Base-by-base conservation (phyloP, 2,888 invertebrate species). In the Disparrhopalites patrizii region DNA sequence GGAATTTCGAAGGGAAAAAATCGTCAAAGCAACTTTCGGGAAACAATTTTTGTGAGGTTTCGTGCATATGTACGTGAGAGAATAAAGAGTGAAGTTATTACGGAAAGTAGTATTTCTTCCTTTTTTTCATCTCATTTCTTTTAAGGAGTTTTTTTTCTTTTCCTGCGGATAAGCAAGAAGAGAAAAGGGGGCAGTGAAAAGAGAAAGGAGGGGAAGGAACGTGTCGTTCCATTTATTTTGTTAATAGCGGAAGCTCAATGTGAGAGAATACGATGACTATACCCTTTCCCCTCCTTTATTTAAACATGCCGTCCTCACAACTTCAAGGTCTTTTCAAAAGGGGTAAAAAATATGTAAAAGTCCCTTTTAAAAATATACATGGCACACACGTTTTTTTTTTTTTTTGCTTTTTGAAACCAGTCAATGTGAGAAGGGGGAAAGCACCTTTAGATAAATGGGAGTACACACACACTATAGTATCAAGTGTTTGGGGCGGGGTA, bases 181-280 rank as follows among this genome's bases (percentile, higher is more conserved):
- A 33, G 31, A 31, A 7, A 20, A 4, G 15, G 43, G 3, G 4
- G 40, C 5, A 18, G 15, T 13, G 3, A 18, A 15, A 5, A 3
- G 15, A 40, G 23, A 7, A 47, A 47, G 47, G 47, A 47, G 10
- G 47, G 7, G 13, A 47, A 47, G 47, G 67, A 70, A 74, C 74
- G 74, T 74, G 74, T 73, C 70, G 47, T 73, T 74, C 69, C 70
- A 70, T 70, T 74, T 71, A 74, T 74, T 74, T 71, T 74, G 74
- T 73, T 71, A 74, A 74, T 74, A 71, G 69, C 60, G 55, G 30
- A 61, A 62, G 62, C 31, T 47, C 50, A 50, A 58, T 40, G 57
- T 30, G 40, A 57, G 40, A 57, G n/a, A n/a, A n/a, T n/a, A n/a
- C n/a, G n/a, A 57, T 38, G 51, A 67, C 38, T 57, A 40, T 25